These are phyloP conservation scores for Odontothrips loti DNA, from an alignment of 2,888 invertebrate genomes.

Conservation along the genomic window DNA sequence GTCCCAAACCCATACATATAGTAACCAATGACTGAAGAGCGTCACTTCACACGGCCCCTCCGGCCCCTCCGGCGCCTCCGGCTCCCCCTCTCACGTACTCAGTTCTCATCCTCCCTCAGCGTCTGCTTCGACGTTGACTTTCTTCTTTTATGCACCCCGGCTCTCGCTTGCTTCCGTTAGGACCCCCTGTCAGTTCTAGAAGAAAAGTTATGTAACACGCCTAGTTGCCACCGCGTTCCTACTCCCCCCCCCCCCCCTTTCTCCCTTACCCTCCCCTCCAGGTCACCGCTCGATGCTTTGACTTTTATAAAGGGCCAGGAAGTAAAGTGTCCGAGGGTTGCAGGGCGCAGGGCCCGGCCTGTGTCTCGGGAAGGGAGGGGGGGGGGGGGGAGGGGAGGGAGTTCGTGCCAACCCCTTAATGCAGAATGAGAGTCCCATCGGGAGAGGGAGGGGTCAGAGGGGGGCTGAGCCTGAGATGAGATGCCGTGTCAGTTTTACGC, in stretches of 20 bases:
- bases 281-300: not conserved
- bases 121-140: not conserved
- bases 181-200: not conserved
- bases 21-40: too few species aligned
- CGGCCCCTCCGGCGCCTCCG: too few species aligned
- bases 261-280: not conserved
- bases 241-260: not conserved
- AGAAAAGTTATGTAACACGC: constrained; percentile 4
- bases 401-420: not conserved
- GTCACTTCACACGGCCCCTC: too few species aligned
- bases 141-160: not conserved
- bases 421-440: not conserved
- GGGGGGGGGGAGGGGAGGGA: not conserved
- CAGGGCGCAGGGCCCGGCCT: too few species aligned
- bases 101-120: too few species aligned
- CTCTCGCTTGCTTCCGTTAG: too few species aligned
- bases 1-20: too few species aligned
- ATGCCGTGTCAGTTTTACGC: too few species aligned
- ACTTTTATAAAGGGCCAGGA: not conserved
- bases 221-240: not conserved
- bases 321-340: too few species aligned
- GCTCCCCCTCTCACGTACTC: too few species aligned
- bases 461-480: not conserved
- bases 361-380: too few species aligned
- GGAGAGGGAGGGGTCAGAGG: not conserved